Evolutionary conservation across 2,113 vertebrate genomes (phyloP).

Genomic region (Amphilophus citrinellus): DNA sequence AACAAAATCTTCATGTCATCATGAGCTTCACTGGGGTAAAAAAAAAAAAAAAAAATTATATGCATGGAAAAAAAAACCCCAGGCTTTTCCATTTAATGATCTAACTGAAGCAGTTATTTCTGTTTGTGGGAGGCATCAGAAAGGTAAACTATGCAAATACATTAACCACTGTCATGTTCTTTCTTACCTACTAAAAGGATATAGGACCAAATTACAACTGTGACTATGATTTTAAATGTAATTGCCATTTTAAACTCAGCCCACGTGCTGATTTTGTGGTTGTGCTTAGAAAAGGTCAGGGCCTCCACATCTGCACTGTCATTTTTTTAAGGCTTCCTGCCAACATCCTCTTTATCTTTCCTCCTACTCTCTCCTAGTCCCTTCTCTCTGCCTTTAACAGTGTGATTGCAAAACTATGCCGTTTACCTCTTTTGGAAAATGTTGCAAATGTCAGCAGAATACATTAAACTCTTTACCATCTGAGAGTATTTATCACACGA

Average conservation of each 20-base stretch:
- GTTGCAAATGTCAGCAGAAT: background rate
- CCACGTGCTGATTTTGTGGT: slow-evolving; percentile 16
- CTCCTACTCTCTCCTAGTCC: slow-evolving; percentile 6
- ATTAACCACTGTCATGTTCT: background rate
- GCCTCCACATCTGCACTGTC: background rate
- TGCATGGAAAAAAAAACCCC: too few species aligned
- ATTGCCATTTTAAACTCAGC: slow-evolving; percentile 1
- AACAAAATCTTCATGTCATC: background rate
- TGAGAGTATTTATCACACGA: background rate
- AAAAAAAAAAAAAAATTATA: fast-evolving
- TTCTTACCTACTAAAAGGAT: background rate
- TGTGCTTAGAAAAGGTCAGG: slow-evolving; percentile 27
- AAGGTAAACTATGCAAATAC: background rate
- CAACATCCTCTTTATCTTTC: slow-evolving; percentile 47
- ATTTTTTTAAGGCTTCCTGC: slow-evolving; percentile 36
- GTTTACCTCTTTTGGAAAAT: background rate
- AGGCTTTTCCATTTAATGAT: background rate
- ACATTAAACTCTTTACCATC: background rate
- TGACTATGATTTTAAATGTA: background rate
- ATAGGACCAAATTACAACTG: background rate
- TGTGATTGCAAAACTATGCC: background rate
- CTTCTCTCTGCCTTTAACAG: background rate
- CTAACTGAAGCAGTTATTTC: background rate
- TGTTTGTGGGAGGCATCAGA: background rate
- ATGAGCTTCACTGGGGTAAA: background rate